These are phyloP conservation scores for Galerucella calmariensis DNA, from an alignment of 2,888 invertebrate genomes.

Conservation along the genomic window DNA sequence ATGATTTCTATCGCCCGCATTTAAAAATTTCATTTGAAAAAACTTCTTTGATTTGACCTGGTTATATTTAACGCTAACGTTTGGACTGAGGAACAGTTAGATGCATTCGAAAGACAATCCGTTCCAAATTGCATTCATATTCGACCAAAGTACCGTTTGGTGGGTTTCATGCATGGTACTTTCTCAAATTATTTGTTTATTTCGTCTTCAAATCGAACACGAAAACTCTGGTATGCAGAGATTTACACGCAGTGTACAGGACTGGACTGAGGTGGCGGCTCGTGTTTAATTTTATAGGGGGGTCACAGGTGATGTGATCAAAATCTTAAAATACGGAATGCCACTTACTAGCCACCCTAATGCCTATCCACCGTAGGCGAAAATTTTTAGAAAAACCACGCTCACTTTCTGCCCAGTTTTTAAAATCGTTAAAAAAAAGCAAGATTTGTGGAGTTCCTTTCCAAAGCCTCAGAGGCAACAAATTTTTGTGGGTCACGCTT, in stretches of 20 bases:
- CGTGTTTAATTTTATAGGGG: too few relatives aligned
- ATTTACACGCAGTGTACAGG: neutral
- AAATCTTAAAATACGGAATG: too few relatives aligned
- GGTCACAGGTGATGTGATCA: too few relatives aligned
- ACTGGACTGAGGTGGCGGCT: neutral
- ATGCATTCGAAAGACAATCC: conserved; percentile 29
- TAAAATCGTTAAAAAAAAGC: too few relatives aligned
- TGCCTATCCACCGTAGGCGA: too few relatives aligned
- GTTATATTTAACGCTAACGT: conserved; percentile 15
- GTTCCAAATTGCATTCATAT: conserved; percentile 38
- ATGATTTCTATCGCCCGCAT: conserved; percentile 1
- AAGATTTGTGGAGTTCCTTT: too few relatives aligned
- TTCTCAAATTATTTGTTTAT: conserved; percentile 28
- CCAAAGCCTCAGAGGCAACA: too few relatives aligned
- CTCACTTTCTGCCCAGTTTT: too few relatives aligned
- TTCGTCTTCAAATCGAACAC: conserved; percentile 9
- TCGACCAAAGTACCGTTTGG: conserved; percentile 32
- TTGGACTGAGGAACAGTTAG: conserved; percentile 25
- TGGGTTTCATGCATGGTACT: conserved; percentile 31
- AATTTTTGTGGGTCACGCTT: too few relatives aligned
- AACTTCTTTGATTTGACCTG: conserved; percentile 22
- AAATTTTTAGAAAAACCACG: too few relatives aligned
- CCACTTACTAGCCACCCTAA: too few relatives aligned
- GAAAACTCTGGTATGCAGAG: conserved; percentile 11
- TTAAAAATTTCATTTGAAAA: neutral